Evolutionary conservation across 2,797 vertebrate species (phyloP), one percentile per base, ranked within the genome.

Genomic region (Acanthurus tractus): DNA sequence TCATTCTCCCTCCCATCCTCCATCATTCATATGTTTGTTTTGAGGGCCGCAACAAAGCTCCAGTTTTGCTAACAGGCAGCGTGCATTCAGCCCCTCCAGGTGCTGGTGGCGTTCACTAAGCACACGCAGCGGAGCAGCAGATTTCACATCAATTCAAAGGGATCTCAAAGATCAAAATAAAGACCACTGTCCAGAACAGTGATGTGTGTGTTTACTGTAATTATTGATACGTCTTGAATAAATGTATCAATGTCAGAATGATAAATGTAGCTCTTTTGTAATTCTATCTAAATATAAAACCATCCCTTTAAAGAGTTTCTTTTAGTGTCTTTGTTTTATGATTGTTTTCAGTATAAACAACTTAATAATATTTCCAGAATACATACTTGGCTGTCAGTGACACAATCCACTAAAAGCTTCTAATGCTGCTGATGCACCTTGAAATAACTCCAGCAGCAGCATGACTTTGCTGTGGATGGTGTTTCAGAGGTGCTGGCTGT

Each of bases 21-120:
- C 54, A 46, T 69, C 36, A 64, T 65, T 83, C 62, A 71, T 70
- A 66, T 80, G 68, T 70, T 83, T 79, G 63, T 77, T 86, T 84
- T 81, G 69, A 84, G 73, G 64, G 78, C 34, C 22, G 63, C 78
- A 66, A 74, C 69, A 84, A 86, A 87, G 79, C 64, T 65, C 1
- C 20, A 23, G 45, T 54, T 81, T 75, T 67, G 40, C 58, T 36
- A 57, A 56, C 46, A 66, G 78, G 73, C 50, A 63, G 59, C 38
- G 20, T 65, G 49, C 46, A 76, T 75, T 79, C 63, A 69, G 42
- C 61, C 38, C 25, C 8, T 69, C 84, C 82, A 83, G 82, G 76
- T 89, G 78, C 61, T 82, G 73, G 70, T 53, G 68, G 42, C 74
- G 40, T 65, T 81, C 38, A 52, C 52, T 66, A 64, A 81, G 72